Base-by-base conservation (phyloP, 2,888 invertebrate species). In the Oeneis ivallda region DNA sequence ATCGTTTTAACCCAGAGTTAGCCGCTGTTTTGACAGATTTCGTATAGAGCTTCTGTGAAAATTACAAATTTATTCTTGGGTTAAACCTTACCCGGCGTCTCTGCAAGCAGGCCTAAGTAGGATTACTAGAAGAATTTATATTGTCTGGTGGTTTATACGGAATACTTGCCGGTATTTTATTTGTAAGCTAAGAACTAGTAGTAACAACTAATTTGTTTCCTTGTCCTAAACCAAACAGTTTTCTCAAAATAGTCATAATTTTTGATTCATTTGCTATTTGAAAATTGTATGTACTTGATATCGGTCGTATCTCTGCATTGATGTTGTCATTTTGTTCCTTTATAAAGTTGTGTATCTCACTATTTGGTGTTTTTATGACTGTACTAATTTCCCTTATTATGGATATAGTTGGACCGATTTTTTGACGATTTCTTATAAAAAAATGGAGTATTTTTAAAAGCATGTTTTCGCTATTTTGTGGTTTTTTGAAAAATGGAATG, bases 301-400 rank as follows among this genome's bases (percentile, higher is more conserved):
- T 64, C 0, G 85, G 80, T 0, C 77, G 70, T 0, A 76, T 47
- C 0, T 69, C 78, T 1, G 72, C 41, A 13, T 47, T 70, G 0
- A 79, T 72, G 87, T 78, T 52, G 81, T 83, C 85, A 26, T 86
- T 87, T 1, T 75, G 77, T 70, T 89, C 89, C 53, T 78, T 84
- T 0, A 78, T 75, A 0, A 75, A 63, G 52, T 90, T 86, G 32
- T 76, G 85, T 2, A 89, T 63, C 56, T 88, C 86, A 0, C 87
- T 85, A 5, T 83, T 84, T 0, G 73, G 80, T 7, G 82, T 86
- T 53, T 78, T 85, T 0, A 89, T 83, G 3, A 88, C 56, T 0
- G 90, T 88, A 32, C 79, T 85, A 0, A 90, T 85, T 52, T 89
- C 89, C 7, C 88, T 67, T 68, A 86, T 81, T 0, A 89, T 84